Evolutionary conservation across 1,140 invertebrate species (phyloP).

Genomic region (Drosophila pruinosa): DNA sequence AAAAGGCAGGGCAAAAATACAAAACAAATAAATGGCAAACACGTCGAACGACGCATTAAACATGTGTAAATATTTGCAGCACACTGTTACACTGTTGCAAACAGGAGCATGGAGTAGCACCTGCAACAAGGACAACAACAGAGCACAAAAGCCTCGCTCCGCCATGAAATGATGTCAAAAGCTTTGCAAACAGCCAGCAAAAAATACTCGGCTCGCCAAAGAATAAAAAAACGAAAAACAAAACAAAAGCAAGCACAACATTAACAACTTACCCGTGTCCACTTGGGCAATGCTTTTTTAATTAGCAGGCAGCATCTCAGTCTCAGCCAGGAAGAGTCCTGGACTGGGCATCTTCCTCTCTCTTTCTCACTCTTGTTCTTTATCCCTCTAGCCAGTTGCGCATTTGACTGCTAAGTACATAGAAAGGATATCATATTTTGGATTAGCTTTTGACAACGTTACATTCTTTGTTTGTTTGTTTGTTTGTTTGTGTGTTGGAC

Average conservation of each 20-base stretch:
- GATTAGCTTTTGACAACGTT: constrained; percentile 47
- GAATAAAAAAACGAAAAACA: constrained; percentile 2
- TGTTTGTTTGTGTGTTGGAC: background rate
- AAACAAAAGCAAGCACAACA: background rate
- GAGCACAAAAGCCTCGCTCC: constrained; percentile 3
- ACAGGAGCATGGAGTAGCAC: constrained; percentile 34
- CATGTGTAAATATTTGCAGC: constrained; percentile 74
- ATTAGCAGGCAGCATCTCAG: constrained; percentile 31
- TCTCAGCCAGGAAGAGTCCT: background rate
- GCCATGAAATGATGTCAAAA: constrained; percentile 60
- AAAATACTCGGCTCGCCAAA: background rate
- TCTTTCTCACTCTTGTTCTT: background rate
- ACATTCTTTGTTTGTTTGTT: background rate
- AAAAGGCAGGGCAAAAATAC: constrained; percentile 17
- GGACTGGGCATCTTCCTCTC: background rate
- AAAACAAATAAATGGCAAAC: constrained; percentile 61
- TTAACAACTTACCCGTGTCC: constrained; percentile 36
- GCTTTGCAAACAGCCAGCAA: constrained; percentile 50
- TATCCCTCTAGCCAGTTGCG: constrained; percentile 17
- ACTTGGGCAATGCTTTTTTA: constrained; percentile 35
- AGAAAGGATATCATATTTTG: constrained; percentile 44
- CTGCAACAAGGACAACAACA: constrained; percentile 31
- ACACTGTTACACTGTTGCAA: constrained; percentile 2
- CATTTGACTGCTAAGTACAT: constrained; percentile 40
- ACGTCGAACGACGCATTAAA: constrained; percentile 76